Evolutionary conservation across 2,888 invertebrate species (phyloP).

Genomic region (Athalia circularis): DNA sequence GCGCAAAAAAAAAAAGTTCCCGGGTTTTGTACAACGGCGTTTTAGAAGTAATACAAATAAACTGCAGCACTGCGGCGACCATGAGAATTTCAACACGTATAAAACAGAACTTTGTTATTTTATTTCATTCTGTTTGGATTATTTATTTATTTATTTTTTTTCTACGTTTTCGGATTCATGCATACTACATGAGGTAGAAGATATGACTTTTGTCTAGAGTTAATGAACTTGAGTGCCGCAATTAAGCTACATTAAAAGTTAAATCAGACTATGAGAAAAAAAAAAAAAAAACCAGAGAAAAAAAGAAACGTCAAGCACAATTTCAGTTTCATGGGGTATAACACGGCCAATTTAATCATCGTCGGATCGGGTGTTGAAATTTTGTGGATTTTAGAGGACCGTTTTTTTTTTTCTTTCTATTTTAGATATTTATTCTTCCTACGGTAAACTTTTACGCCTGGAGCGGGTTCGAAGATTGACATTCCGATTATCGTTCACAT

Average conservation of each 20-base stretch:
- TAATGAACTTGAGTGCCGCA: constrained; percentile 50
- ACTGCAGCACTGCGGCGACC: neutral
- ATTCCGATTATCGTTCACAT: no score
- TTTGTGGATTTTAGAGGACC: no score
- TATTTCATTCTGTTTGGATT: neutral
- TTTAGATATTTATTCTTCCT: no score
- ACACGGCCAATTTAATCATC: constrained; percentile 42
- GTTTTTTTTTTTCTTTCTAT: no score
- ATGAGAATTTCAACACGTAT: neutral
- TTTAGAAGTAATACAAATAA: no score
- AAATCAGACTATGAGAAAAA: constrained; percentile 44
- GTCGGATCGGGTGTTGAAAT: no score
- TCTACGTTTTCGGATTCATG: neutral
- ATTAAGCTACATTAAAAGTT: constrained; percentile 49
- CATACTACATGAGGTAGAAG: neutral
- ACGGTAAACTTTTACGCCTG: no score
- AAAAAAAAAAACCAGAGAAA: neutral
- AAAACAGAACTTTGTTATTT: no score
- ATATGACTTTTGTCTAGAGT: constrained; percentile 43
- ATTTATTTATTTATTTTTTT: neutral
- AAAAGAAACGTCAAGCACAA: constrained; percentile 43
- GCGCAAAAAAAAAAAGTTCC: no score
- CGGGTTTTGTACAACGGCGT: no score
- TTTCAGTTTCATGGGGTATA: constrained; percentile 42
- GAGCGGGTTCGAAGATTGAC: no score